A percentile compares a stretch with the other conserved stretches of the same genome.
Conservation (phyloP, 2,113 vertebrate species). For the Physeter macrocephalus region DNA sequence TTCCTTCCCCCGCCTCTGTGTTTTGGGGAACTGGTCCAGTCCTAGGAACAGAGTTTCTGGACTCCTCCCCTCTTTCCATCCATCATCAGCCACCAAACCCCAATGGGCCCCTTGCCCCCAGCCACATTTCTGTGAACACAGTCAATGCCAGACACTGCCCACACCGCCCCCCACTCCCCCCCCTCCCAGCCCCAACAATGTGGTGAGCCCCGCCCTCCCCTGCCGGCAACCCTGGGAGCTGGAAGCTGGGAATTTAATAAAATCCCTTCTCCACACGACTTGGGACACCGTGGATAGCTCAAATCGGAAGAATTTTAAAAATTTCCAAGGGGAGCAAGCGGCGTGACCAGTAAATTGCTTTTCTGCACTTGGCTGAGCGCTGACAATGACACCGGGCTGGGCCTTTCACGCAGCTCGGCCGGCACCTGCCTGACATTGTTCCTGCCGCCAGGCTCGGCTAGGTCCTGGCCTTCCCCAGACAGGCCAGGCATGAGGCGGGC, state of each 20-base stretch:
- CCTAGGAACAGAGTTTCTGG: background rate
- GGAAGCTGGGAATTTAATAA: constrained; percentile 73
- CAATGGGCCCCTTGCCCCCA: background rate
- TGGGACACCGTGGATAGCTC: constrained; percentile 61
- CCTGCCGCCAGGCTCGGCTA: constrained; percentile 42
- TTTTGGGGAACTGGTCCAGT: background rate
- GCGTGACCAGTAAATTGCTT: constrained; percentile 77
- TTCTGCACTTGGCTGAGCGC: constrained; percentile 75
- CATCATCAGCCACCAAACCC: background rate
- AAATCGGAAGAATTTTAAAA: constrained; percentile 75
- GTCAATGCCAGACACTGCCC: constrained; percentile 10
- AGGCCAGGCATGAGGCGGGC: background rate
- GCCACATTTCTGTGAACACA: constrained; percentile 24
- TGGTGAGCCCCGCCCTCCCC: constrained; percentile 4
- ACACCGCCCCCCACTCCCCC: too few relatives aligned
- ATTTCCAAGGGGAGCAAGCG: constrained; percentile 67
- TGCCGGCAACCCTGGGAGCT: constrained; percentile 17
- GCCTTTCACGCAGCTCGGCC: constrained; percentile 54
- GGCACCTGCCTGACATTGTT: constrained; percentile 74
- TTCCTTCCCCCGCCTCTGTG: background rate
- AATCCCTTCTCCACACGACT: constrained; percentile 60
- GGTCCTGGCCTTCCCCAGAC: constrained; percentile 45
- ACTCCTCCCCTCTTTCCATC: background rate
- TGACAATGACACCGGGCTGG: constrained; percentile 69
- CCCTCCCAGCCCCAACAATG: background rate